A percentile compares a stretch with the other conserved stretches of the same genome.
Evolutionary conservation across 2,888 invertebrate species (phyloP).

Genomic region (Scelioninae gen. 1): DNA sequence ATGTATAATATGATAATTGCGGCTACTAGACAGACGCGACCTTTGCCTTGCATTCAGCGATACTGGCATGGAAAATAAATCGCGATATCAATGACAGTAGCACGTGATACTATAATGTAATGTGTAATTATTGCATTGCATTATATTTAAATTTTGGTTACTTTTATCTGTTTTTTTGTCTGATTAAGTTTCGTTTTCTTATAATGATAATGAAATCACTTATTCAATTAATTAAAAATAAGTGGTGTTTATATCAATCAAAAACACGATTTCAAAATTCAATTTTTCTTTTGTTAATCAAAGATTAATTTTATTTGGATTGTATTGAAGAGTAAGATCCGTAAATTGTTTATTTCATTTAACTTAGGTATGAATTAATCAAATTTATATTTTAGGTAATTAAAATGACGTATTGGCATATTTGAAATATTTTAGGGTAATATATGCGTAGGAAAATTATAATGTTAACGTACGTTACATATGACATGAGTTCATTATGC

Average conservation of each 20-base stretch:
- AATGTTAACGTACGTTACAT: slow-evolving; percentile 22
- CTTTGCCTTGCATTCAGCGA: slow-evolving; percentile 68
- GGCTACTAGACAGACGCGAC: slow-evolving; percentile 55
- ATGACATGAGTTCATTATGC: slow-evolving; percentile 39
- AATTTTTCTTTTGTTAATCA: no score
- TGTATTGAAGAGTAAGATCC: no score
- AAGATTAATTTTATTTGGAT: no score
- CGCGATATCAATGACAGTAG: slow-evolving; percentile 50
- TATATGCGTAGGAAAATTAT: slow-evolving; percentile 19
- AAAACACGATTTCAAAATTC: no score
- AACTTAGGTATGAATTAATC: neutral
- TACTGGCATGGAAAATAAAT: slow-evolving; percentile 61
- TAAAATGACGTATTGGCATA: slow-evolving; percentile 5
- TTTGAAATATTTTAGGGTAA: slow-evolving; percentile 16
- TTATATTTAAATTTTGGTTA: slow-evolving; percentile 13
- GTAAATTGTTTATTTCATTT: no score
- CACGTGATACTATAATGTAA: slow-evolving; percentile 63
- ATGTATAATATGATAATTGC: slow-evolving; percentile 61
- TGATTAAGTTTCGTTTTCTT: no score
- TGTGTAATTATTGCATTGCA: slow-evolving; percentile 15
- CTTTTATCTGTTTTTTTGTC: slow-evolving; percentile 1
- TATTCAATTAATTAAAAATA: no score
- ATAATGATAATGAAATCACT: no score
- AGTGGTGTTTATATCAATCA: no score
- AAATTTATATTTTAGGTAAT: neutral